Conservation (phyloP, 2,888 invertebrate genomes). For the Ferrisia virgata region DNA sequence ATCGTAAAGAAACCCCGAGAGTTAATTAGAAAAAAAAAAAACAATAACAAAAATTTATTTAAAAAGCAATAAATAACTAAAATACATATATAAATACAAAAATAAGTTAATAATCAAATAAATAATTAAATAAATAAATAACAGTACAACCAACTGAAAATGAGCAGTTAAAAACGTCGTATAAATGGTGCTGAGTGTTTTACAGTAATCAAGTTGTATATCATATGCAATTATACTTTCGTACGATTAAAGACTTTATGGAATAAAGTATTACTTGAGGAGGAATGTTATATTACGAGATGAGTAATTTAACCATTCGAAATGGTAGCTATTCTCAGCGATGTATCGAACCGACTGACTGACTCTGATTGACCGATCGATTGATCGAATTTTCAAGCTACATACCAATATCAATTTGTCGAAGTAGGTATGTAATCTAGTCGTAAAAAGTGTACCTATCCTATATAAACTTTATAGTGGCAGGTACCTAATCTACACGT, state of each 20-base stretch:
- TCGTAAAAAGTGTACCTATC: too few species aligned
- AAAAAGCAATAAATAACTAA: slow-evolving; percentile 15
- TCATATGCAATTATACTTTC: neutral
- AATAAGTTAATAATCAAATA: neutral
- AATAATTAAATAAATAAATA: neutral
- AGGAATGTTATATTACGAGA: neutral
- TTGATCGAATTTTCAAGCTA: neutral
- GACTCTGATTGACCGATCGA: neutral
- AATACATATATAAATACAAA: neutral
- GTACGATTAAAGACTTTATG: too few species aligned
- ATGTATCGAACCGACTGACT: neutral
- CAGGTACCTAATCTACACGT: neutral
- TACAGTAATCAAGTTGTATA: neutral
- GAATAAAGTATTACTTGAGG: neutral
- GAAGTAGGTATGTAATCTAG: neutral
- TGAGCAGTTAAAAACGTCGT: neutral
- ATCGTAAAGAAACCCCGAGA: neutral
- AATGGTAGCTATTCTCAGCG: neutral
- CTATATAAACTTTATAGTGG: too few species aligned
- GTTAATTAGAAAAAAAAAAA: neutral
- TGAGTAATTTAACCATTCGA: neutral
- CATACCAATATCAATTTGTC: too few species aligned
- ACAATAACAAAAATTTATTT: neutral
- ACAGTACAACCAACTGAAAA: neutral
- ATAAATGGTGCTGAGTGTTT: too few species aligned